Conservation (phyloP, 2,888 invertebrate genomes). For the Psococerastis gibbosa region DNA sequence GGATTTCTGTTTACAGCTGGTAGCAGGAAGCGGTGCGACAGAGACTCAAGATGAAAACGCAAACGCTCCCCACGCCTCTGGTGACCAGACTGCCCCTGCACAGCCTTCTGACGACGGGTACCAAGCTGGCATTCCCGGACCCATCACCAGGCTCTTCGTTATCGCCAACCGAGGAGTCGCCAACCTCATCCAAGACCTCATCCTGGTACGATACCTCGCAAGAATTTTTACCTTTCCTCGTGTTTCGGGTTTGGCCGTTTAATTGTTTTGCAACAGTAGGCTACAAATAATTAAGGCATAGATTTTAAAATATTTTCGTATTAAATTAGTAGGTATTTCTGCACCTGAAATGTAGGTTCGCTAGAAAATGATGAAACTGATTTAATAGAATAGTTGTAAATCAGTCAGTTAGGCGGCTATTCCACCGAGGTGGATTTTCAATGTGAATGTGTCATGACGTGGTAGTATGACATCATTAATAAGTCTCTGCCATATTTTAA, state of each 20-base stretch:
- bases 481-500: too few species aligned
- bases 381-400: too few species aligned
- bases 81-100: slow-evolving; percentile 6
- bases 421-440: too few species aligned
- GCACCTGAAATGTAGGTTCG: too few species aligned
- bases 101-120: slow-evolving; percentile 34
- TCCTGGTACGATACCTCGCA: slow-evolving; percentile 40
- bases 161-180: slow-evolving; percentile 74
- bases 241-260: not conserved
- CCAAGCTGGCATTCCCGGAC: slow-evolving; percentile 70
- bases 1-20: slow-evolving; percentile 38
- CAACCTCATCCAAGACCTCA: slow-evolving; percentile 72
- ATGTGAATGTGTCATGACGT: too few species aligned
- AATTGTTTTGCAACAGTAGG: not conserved
- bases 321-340: too few species aligned
- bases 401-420: too few species aligned
- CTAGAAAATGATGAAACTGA: too few species aligned
- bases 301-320: too few species aligned
- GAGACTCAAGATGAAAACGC: slow-evolving; percentile 37
- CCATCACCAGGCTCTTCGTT: slow-evolving; percentile 68
- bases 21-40: slow-evolving; percentile 53
- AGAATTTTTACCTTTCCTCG: not conserved
- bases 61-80: slow-evolving; percentile 19
- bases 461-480: too few species aligned
- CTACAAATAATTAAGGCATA: not conserved